Conservation (phyloP, 2,797 vertebrate species). For the Esox lucius region DNA sequence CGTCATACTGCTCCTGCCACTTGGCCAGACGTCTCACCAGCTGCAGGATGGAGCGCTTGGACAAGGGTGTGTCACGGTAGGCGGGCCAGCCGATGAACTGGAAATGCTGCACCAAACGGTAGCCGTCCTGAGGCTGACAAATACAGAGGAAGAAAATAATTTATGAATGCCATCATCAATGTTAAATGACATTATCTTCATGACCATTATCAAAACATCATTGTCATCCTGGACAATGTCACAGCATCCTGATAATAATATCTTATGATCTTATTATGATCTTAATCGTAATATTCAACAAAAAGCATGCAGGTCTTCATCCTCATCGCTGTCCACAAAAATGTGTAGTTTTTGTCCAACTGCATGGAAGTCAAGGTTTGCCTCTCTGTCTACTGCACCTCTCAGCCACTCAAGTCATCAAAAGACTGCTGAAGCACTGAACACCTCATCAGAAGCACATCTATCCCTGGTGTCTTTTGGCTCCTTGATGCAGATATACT, state of each 20-base stretch:
- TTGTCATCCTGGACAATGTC: neutral
- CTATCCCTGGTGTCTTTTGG: neutral
- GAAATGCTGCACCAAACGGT: slow-evolving; percentile 95
- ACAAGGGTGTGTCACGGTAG: slow-evolving; percentile 93
- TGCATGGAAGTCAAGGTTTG: neutral
- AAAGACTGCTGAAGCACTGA: neutral
- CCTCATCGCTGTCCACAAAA: neutral
- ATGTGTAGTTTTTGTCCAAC: neutral
- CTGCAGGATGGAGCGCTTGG: slow-evolving; percentile 94
- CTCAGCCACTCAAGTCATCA: neutral
- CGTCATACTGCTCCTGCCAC: slow-evolving; percentile 97
- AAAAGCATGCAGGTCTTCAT: neutral
- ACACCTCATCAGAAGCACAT: neutral
- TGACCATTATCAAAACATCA: slow-evolving; percentile 4
- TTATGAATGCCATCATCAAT: neutral
- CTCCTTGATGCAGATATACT: neutral
- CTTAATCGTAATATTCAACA: neutral
- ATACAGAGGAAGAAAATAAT: neutral
- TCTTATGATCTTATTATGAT: no score
- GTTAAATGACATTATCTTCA: neutral
- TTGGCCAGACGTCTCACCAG: slow-evolving; percentile 90
- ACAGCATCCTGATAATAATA: neutral
- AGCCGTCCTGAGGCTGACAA: slow-evolving; percentile 91
- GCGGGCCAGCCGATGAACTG: slow-evolving; percentile 99
- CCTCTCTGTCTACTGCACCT: neutral